Percentiles rank a stretch among this genome's conserved stretches.
These are phyloP conservation scores for Phanerotoma sp. DNA, from an alignment of 2,888 invertebrate species.

Conservation along the genomic window DNA sequence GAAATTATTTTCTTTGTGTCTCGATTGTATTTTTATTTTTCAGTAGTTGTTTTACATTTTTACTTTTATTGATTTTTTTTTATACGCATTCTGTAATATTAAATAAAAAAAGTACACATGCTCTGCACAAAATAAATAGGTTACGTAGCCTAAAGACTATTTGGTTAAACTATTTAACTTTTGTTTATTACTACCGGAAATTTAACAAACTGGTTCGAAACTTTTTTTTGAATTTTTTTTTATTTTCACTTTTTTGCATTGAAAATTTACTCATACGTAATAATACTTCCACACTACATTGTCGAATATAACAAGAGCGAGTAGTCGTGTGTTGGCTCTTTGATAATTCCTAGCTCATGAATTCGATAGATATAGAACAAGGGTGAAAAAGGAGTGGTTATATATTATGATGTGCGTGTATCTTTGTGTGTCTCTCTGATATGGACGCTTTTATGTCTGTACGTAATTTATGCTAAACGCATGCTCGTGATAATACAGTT, in stretches of 20 bases:
- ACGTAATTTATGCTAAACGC: not conserved
- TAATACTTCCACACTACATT: not conserved
- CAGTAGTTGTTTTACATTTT: too few relatives aligned
- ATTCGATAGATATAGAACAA: not conserved
- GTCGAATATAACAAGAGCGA: not conserved
- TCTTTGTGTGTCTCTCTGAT: constrained; percentile 10
- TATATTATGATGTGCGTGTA: constrained; percentile 6
- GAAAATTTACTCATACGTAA: too few relatives aligned
- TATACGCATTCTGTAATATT: not conserved
- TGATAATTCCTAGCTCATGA: constrained; percentile 7
- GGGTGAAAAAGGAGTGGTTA: constrained; percentile 1
- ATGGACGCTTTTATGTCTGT: constrained; percentile 10
- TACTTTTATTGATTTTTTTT: not conserved
- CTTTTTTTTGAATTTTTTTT: too few relatives aligned
- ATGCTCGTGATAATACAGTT: constrained; percentile 1
- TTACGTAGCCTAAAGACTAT: too few relatives aligned
- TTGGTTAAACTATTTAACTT: too few relatives aligned
- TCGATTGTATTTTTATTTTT: too few relatives aligned
- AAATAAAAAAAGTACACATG: not conserved
- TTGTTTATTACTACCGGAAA: too few relatives aligned
- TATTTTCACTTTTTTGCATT: too few relatives aligned
- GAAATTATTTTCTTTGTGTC: not conserved
- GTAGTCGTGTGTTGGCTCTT: not conserved
- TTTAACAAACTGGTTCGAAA: too few relatives aligned
- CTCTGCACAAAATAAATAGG: too few relatives aligned